Base-by-base conservation (phyloP, 92 coral and sea anemone species). In the Palythoa heliodiscus region DNA sequence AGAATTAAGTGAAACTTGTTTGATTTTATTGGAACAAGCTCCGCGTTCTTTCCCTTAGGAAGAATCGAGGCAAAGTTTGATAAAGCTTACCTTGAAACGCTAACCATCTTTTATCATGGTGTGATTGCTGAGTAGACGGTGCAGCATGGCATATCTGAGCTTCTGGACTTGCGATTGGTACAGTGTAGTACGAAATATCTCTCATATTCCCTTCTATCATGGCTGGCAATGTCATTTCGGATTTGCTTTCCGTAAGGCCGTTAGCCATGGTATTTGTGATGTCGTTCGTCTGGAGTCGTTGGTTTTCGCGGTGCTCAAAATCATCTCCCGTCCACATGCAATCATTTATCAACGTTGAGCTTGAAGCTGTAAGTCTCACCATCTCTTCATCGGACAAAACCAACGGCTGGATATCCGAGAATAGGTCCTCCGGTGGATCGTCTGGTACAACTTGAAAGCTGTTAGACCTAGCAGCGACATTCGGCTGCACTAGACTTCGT, bases 361-460 rank as follows among this genome's bases (percentile, higher is more conserved):
- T 89, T 2, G 84, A 80, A 43, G 84, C 84, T 7, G 97, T 97
- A 22, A 97, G 86, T 5, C 96, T 90, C 63, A 93, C 97, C 98
- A 97, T 94, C 70, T 97, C 98, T 40, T 97, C 99, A 84, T 97
- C 99, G 70, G 97, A 93, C 40, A 97, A 82, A 12, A 95, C 98
- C 77, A 97, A 87, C 7, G 98, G 98, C 37, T 84, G 88, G 19
- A 94, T 88, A 61, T 95, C 97, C 12, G 99, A 91, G 40, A 89
- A 87, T 7, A 97, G 80, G 68, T 97, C 98, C 53, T 97, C 98
- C 25, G 97, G 97, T 35, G 88, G 87, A 25, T 91, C 95, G 23
- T 97, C 98, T 0, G 99, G 99, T 5, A 97, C 99, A 3, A 97
- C 99, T 93, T 97, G 99, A 24, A 95, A 90, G 35, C 91, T 93